Conservation (phyloP, 2,888 invertebrate species). For the Caenorhabditis japonica region DNA sequence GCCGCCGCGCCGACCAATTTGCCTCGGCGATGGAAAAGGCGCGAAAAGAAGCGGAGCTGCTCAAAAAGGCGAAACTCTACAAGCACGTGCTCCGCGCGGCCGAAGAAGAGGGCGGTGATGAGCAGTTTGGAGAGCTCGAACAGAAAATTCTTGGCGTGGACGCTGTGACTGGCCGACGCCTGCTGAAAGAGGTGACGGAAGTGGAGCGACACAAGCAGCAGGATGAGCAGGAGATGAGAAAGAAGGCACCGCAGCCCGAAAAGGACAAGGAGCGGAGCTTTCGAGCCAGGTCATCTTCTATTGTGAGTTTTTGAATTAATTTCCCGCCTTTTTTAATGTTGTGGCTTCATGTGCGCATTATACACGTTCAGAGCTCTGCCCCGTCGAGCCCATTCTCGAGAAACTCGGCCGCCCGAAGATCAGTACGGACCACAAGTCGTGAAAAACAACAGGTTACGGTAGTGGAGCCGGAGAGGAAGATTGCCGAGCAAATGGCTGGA, state of each 20-base stretch:
- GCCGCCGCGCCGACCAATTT: constrained; percentile 44
- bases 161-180: constrained; percentile 37
- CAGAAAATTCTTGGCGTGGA: constrained; percentile 58
- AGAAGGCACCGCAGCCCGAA: constrained; percentile 47
- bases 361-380: background rate
- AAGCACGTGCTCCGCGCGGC: constrained; percentile 56
- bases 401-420: constrained; percentile 33
- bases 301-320: constrained; percentile 21
- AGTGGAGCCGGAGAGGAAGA: too few relatives aligned
- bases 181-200: constrained; percentile 51
- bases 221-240: constrained; percentile 50
- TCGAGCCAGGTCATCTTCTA: constrained; percentile 27
- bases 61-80: constrained; percentile 55
- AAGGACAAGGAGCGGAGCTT: too few relatives aligned
- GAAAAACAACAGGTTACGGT: constrained; percentile 29
- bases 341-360: background rate
- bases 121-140: constrained; percentile 43
- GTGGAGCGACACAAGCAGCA: constrained; percentile 50
- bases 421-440: constrained; percentile 41
- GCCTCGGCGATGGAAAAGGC: constrained; percentile 55
- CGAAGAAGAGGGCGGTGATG: constrained; percentile 38
- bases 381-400: constrained; percentile 15
- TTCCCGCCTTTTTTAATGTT: background rate
- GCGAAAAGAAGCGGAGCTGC: constrained; percentile 52
- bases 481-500: background rate